Conservation (phyloP, 2,888 invertebrate species). For the Heliconius aoede region DNA sequence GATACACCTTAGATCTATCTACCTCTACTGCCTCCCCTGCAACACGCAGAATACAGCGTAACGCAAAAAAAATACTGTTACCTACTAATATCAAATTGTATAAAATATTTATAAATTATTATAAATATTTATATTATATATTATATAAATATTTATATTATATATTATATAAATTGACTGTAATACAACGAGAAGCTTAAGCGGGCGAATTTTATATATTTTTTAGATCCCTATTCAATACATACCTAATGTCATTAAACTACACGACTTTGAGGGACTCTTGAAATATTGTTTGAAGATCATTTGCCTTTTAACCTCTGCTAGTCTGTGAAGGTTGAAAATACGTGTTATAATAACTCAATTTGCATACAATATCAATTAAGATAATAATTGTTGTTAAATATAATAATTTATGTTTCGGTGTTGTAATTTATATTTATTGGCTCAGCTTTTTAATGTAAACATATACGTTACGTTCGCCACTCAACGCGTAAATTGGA, state of each 20-base stretch:
- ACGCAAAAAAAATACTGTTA: too few species aligned
- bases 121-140: too few species aligned
- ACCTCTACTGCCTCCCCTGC: too few species aligned
- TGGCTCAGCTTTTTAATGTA: neutral
- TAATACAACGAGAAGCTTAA: neutral
- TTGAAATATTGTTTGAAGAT: constrained; percentile 13
- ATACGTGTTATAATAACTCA: constrained; percentile 17
- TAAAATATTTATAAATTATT: too few species aligned
- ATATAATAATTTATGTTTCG: neutral
- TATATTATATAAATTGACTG: too few species aligned
- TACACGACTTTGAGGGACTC: neutral
- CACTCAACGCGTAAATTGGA: neutral
- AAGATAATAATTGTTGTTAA: constrained; percentile 11
- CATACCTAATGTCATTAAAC: constrained; percentile 5
- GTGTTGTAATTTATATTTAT: neutral
- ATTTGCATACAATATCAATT: constrained; percentile 25
- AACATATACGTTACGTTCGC: neutral
- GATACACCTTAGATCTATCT: too few species aligned
- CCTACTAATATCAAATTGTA: too few species aligned
- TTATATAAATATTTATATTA: too few species aligned
- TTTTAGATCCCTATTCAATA: neutral
- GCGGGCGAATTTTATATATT: neutral
- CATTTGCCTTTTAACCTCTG: constrained; percentile 24
- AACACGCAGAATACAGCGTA: too few species aligned
- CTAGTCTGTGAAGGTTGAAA: constrained; percentile 9